These are phyloP conservation scores for Anas georgica DNA, from an alignment of 2,797 vertebrate genomes.

Conservation along the genomic window DNA sequence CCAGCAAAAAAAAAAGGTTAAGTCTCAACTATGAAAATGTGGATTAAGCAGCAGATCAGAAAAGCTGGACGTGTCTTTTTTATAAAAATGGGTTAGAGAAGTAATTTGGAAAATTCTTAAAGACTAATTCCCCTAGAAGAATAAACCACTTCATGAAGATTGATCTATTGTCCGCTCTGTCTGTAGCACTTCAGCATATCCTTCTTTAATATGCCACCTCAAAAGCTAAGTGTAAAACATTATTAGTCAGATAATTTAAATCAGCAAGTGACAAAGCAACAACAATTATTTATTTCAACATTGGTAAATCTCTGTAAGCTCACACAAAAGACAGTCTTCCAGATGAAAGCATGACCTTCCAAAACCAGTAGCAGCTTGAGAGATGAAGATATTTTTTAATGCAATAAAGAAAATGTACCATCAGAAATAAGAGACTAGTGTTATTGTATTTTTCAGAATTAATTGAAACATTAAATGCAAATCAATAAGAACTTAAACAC, in stretches of 20 bases:
- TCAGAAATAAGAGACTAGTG: accelerated
- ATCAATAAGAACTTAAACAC: not conserved
- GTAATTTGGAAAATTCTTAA: not conserved
- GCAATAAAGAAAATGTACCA: not conserved
- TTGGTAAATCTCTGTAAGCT: not conserved
- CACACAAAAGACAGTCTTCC: not conserved
- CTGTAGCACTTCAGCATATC: not conserved
- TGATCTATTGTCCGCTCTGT: not conserved
- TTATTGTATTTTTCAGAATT: not conserved
- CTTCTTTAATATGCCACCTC: not conserved
- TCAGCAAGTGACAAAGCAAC: not conserved
- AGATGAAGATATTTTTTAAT: not conserved
- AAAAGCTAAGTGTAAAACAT: not conserved
- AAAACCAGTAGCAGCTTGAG: not conserved
- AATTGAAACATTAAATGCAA: not conserved
- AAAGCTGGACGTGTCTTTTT: not conserved
- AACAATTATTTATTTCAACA: not conserved
- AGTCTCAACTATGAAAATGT: not conserved
- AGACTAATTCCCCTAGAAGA: not conserved
- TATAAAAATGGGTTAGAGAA: not conserved
- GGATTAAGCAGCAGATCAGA: not conserved
- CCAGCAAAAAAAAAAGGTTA: not conserved
- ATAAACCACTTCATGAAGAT: not conserved
- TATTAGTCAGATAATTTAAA: not conserved
- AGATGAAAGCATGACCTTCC: not conserved